phyloP scores from a whole-genome alignment of 1,140 invertebrate genomes.

The Portunus trituberculatus region DNA sequence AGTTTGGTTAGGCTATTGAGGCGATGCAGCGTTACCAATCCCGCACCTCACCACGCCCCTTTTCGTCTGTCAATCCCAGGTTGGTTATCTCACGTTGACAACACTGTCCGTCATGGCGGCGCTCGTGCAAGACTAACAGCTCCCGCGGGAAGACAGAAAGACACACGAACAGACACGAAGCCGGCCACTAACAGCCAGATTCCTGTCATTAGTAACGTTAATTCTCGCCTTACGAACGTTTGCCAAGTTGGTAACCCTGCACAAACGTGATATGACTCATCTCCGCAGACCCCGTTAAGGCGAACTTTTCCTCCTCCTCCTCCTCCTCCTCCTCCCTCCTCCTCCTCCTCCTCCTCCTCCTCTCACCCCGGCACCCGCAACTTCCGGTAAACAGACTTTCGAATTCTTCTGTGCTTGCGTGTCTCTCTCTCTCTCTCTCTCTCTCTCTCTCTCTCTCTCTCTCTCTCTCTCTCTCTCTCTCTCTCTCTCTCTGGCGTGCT shows the following conservation, averaged over 20 bases:
- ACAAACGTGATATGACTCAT: neutral
- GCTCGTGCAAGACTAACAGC: neutral
- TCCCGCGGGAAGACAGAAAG: neutral
- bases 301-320: neutral
- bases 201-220: neutral
- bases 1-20: neutral
- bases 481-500: no score
- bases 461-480: no score
- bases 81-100: neutral
- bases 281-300: neutral
- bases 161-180: neutral
- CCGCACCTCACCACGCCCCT: neutral
- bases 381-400: neutral
- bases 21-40: neutral
- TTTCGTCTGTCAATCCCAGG: neutral
- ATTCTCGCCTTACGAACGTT: neutral
- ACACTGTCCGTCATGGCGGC: neutral
- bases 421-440: conserved; percentile 6
- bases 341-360: neutral
- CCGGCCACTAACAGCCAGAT: neutral
- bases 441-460: no score
- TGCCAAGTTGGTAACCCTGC: neutral
- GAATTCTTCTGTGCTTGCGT: conserved; percentile 2
- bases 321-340: neutral
- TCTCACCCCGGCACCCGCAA: neutral